These are phyloP conservation scores for Garra rufa DNA, from an alignment of 2,113 vertebrate species.

Conservation along the genomic window DNA sequence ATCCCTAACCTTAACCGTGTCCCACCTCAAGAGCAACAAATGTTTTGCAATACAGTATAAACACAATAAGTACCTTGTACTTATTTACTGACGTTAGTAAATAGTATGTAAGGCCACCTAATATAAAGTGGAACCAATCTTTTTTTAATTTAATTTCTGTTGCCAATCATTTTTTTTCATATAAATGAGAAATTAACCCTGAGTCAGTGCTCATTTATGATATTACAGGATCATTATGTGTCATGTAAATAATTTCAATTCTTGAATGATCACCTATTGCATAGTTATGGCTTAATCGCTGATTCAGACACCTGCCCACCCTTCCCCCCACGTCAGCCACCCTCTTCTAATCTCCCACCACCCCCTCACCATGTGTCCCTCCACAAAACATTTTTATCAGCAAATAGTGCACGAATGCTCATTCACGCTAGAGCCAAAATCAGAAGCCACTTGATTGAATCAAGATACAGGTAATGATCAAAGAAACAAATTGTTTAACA, in stretches of 20 bases:
- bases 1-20: too few relatives aligned
- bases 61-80: too few relatives aligned
- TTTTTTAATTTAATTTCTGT: too few relatives aligned
- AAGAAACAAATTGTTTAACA: not conserved
- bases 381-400: slow-evolving; percentile 30
- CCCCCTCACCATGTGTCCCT: slow-evolving; percentile 54
- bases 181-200: not conserved
- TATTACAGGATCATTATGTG: not conserved
- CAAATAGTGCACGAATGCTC: not conserved
- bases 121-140: too few relatives aligned
- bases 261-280: not conserved
- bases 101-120: too few relatives aligned
- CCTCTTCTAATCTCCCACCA: slow-evolving; percentile 48
- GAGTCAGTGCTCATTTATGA: not conserved
- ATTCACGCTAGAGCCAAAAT: not conserved
- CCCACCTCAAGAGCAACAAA: too few relatives aligned
- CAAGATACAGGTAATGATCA: not conserved
- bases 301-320: slow-evolving; percentile 34
- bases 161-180: not conserved
- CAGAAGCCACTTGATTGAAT: not conserved
- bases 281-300: slow-evolving; percentile 24
- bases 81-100: too few relatives aligned
- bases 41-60: too few relatives aligned
- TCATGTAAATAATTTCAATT: not conserved
- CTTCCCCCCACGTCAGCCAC: slow-evolving; percentile 37